Base-by-base conservation (phyloP, 2,113 vertebrate species). In the Strix uralensis region DNA sequence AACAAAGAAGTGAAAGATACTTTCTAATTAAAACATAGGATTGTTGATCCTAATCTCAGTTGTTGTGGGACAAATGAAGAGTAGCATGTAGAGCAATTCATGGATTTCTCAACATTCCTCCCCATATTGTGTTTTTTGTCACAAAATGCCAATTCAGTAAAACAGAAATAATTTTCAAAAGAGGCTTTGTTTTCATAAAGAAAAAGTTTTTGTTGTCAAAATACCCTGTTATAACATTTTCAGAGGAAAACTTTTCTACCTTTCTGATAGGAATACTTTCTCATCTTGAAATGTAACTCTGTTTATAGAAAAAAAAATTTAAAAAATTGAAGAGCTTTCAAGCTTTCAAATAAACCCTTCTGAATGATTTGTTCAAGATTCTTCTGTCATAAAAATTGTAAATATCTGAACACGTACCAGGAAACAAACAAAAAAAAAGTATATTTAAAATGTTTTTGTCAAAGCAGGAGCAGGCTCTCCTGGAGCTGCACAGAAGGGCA, bases 1-100 rank as follows among this genome's bases (percentile, higher is more conserved):
- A 95, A 95, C 78, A 95, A 95, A 91, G 92, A 73, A 91, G 19
- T 46, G 58, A 95, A 91, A 94, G 78, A 91, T 79, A 81, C 26
- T 89, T 92, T 72, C 95, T 88, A 96, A 97, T 94, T 96, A 96
- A 86, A 94, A 75, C 22, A 88, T 54, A 69, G 63, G 38, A 87
- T 77, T 92, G 93, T 85, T 87, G 94, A 94, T 92, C 55, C 84
- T 65, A 87, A 91, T 95, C 81, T 91, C 66, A 77, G 62, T 72
- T 62, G 91, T 51, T 75, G 54, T 52, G 46, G 81, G 66, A 51
- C 58, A 85, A 94, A 55, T 32, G 58, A 97, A 91, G 86, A 97
- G 20, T 74, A 85, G 42, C 18, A 66, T 21, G 11, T 73, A 75
- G 7, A 66, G 52, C 42, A 80, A 80, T 84, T 61, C 5, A 83